These are phyloP conservation scores for Eriocheir sinensis DNA, from an alignment of 1,140 invertebrate genomes.

Conservation along the genomic window DNA sequence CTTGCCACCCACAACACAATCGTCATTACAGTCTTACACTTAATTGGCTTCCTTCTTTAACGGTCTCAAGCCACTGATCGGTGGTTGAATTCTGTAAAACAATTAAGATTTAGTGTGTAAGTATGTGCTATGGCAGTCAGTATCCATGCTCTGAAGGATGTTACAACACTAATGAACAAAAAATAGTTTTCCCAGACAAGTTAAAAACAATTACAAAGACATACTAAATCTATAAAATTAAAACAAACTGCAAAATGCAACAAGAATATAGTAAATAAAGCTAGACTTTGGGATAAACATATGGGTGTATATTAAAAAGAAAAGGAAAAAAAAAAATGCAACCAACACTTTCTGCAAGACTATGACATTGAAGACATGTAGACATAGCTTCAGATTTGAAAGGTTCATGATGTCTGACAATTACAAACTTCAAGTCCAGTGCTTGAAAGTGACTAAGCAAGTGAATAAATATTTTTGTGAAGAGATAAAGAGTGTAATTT, in stretches of 20 bases:
- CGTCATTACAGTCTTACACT: conserved; percentile 64
- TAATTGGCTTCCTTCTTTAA: conserved; percentile 61
- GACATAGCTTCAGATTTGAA: too few relatives aligned
- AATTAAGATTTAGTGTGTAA: conserved; percentile 40
- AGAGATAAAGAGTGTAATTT: too few relatives aligned
- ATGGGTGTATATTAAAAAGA: too few relatives aligned
- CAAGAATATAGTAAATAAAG: not conserved
- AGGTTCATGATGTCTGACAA: too few relatives aligned
- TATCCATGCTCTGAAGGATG: conserved; percentile 14
- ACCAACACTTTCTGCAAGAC: too few relatives aligned
- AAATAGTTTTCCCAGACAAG: not conserved
- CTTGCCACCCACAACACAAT: conserved; percentile 60
- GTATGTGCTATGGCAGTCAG: not conserved
- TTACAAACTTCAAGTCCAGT: too few relatives aligned
- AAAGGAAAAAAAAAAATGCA: too few relatives aligned
- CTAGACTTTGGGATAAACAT: too few relatives aligned
- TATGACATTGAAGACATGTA: too few relatives aligned
- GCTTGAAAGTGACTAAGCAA: too few relatives aligned
- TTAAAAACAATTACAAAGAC: not conserved
- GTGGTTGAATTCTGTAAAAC: conserved; percentile 66
- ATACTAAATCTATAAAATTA: not conserved
- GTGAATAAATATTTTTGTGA: too few relatives aligned
- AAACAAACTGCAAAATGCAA: not conserved
- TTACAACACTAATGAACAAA: not conserved
- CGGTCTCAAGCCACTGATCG: conserved; percentile 63